These are phyloP conservation scores for Sinhomidia bicolor DNA, from an alignment of 2,888 invertebrate genomes.

Conservation along the genomic window DNA sequence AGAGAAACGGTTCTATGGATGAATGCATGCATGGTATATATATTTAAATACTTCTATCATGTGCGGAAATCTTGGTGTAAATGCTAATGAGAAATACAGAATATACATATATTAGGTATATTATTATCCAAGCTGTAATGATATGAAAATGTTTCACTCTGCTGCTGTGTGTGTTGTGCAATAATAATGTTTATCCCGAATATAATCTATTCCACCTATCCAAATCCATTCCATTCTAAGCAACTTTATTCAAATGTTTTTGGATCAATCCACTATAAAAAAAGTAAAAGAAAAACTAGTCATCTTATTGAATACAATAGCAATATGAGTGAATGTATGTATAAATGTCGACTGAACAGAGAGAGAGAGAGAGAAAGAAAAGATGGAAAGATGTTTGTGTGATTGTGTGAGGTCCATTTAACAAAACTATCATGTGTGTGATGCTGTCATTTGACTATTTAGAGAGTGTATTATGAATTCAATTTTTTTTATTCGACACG, in stretches of 20 bases:
- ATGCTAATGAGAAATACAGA: constrained; percentile 20
- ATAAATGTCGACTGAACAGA: constrained; percentile 10
- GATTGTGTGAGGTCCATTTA: constrained; percentile 74
- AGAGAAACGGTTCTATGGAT: background rate
- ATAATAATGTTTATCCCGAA: background rate
- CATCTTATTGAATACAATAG: constrained; percentile 28
- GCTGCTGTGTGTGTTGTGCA: background rate
- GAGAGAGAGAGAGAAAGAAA: background rate
- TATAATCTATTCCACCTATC: background rate
- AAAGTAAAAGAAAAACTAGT: constrained; percentile 27
- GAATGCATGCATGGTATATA: background rate
- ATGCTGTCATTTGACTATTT: constrained; percentile 69
- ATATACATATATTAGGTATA: background rate
- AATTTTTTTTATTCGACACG: constrained; percentile 68
- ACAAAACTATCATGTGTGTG: constrained; percentile 60
- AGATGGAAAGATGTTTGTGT: constrained; percentile 26
- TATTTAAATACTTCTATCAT: constrained; percentile 30
- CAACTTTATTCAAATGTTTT: constrained; percentile 46
- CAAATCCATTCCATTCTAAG: constrained; percentile 42
- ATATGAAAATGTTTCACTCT: background rate
- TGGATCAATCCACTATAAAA: constrained; percentile 62
- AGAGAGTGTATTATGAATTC: constrained; percentile 67
- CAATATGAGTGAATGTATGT: background rate
- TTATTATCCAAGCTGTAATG: background rate
- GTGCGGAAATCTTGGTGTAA: constrained; percentile 52